Conservation (phyloP, 2,113 vertebrate genomes). For the Eptesicus fuscus region DNA sequence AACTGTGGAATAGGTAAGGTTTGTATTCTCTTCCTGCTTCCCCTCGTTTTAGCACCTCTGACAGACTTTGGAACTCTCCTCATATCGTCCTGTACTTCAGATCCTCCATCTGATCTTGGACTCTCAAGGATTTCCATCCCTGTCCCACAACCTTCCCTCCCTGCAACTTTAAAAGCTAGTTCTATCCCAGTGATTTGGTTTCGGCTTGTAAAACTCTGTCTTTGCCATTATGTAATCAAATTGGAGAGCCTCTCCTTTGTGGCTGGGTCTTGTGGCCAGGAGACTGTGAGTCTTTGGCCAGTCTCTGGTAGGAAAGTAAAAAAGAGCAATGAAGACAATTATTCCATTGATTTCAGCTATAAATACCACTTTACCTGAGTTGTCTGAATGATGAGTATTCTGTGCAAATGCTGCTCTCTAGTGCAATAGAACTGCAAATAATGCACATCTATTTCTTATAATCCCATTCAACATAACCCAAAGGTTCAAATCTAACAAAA, state of each 20-base stretch:
- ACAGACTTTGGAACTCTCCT: not conserved
- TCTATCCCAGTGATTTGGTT: not conserved
- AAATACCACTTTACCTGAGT: constrained; percentile 25
- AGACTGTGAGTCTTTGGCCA: not conserved
- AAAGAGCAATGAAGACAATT: constrained; percentile 6
- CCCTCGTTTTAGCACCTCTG: not conserved
- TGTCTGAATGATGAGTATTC: constrained; percentile 28
- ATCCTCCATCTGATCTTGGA: not conserved
- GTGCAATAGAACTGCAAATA: constrained; percentile 43
- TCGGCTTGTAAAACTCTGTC: constrained; percentile 17
- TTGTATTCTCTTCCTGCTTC: not conserved
- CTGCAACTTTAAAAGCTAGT: not conserved
- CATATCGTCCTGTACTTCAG: not conserved
- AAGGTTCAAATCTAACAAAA: constrained; percentile 18
- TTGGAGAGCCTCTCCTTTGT: not conserved
- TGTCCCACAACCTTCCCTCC: not conserved
- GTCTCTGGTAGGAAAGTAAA: not conserved
- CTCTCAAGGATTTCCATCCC: not conserved
- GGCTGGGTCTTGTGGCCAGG: not conserved
- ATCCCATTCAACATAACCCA: not conserved
- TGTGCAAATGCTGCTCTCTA: constrained; percentile 62
- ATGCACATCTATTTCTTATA: constrained; percentile 17
- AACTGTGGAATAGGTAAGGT: not conserved
- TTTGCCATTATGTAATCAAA: not conserved
- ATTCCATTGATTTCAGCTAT: constrained; percentile 29